These are phyloP conservation scores for Catonia carolina DNA, from an alignment of 2,888 invertebrate species.

Conservation along the genomic window DNA sequence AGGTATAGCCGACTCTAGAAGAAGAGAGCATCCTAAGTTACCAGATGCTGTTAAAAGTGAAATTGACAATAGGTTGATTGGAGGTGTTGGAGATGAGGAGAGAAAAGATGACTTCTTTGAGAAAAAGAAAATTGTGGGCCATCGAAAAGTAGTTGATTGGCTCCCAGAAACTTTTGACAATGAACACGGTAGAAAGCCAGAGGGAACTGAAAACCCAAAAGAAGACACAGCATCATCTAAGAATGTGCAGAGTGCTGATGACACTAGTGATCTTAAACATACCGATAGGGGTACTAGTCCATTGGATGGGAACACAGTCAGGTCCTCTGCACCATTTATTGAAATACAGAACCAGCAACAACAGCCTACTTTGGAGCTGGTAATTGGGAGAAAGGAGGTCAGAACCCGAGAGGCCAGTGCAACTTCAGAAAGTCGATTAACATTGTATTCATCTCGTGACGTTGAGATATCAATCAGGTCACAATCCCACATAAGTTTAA, in stretches of 20 bases:
- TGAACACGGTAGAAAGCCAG: conserved; percentile 27
- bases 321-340: conserved; percentile 8
- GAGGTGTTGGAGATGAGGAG: conserved; percentile 43
- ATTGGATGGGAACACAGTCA: conserved; percentile 32
- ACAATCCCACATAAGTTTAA: conserved; percentile 49
- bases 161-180: conserved; percentile 29
- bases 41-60: conserved; percentile 32
- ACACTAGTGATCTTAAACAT: conserved; percentile 27
- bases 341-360: conserved; percentile 8
- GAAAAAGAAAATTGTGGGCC: conserved; percentile 28
- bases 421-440: conserved; percentile 48
- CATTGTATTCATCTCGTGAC: conserved; percentile 48
- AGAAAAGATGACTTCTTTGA: conserved; percentile 42
- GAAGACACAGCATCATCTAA: conserved; percentile 14
- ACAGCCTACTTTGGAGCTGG: conserved; percentile 44
- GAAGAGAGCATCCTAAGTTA: conserved; percentile 35
- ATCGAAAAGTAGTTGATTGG: conserved; percentile 48
- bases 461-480: conserved; percentile 51
- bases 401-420: conserved; percentile 48
- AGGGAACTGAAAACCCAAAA: conserved; percentile 12
- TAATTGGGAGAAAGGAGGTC: conserved; percentile 50
- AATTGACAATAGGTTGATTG: conserved; percentile 33
- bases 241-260: conserved; percentile 13
- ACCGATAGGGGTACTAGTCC: conserved; percentile 37
- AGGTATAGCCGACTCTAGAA: conserved; percentile 36